Evolutionary conservation across 2,797 vertebrate species (phyloP).

Genomic region (Danio kyathit): DNA sequence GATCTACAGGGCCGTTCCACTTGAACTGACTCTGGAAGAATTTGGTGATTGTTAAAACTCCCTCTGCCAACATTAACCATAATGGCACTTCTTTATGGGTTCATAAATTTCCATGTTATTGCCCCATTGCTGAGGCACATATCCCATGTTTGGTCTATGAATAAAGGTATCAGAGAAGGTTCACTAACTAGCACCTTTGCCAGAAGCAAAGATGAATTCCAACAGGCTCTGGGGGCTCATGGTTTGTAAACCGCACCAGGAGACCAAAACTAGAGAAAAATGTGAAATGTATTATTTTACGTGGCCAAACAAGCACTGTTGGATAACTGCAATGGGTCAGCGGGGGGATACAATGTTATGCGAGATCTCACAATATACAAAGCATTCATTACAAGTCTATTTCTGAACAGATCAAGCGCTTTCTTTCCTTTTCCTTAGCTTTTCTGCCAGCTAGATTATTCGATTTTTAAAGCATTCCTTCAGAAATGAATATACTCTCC

Average conservation of each 20-base stretch:
- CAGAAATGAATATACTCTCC: neutral
- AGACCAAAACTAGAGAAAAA: slow-evolving; percentile 42
- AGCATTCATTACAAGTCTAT: slow-evolving; percentile 18
- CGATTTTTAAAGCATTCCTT: neutral
- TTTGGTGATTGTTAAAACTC: slow-evolving; percentile 17
- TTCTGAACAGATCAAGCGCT: neutral
- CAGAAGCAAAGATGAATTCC: slow-evolving; percentile 59
- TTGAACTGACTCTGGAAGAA: neutral
- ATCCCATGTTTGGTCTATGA: slow-evolving; percentile 26
- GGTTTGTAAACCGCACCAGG: slow-evolving; percentile 55
- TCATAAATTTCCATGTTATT: slow-evolving; percentile 24
- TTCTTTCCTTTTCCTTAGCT: neutral
- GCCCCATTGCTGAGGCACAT: slow-evolving; percentile 17
- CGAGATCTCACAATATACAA: slow-evolving; percentile 48
- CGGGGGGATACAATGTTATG: slow-evolving; percentile 35
- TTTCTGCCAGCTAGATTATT: neutral
- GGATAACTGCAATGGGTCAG: slow-evolving; percentile 42
- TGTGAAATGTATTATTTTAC: slow-evolving; percentile 42
- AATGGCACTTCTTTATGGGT: slow-evolving; percentile 18
- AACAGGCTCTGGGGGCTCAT: slow-evolving; percentile 32
- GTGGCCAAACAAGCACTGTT: slow-evolving; percentile 44
- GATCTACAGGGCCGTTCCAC: slow-evolving; percentile 5
- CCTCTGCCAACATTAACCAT: slow-evolving; percentile 1
- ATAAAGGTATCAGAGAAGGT: slow-evolving; percentile 34
- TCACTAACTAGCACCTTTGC: slow-evolving; percentile 30